Conservation (phyloP, 2,113 vertebrate genomes). For the Pseudorectes ferrugineus region DNA sequence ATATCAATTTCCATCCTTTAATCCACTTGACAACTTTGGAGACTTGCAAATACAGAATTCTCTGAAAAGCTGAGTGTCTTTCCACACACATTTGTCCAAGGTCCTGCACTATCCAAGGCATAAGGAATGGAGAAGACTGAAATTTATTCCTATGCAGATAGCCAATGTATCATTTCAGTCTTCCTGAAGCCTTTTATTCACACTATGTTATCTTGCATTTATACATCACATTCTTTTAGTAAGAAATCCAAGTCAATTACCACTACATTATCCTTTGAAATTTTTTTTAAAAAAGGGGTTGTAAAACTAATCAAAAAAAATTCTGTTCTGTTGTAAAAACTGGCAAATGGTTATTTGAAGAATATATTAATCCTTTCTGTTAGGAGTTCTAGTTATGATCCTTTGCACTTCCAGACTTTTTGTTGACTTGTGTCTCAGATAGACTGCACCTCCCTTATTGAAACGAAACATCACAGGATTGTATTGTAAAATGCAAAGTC, state of each 20-base stretch:
- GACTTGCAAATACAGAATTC: background rate
- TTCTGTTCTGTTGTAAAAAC: background rate
- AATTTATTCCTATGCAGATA: background rate
- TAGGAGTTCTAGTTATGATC: background rate
- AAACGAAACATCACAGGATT: background rate
- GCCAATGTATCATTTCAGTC: background rate
- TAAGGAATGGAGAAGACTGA: background rate
- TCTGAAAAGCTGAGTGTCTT: background rate
- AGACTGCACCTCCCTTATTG: background rate
- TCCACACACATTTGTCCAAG: background rate
- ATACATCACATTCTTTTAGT: background rate
- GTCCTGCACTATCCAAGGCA: background rate
- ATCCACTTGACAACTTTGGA: background rate
- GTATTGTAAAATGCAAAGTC: background rate
- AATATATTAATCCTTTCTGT: background rate
- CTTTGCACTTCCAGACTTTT: background rate
- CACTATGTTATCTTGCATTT: background rate
- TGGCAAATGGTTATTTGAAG: background rate
- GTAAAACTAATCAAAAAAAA: background rate
- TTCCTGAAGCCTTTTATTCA: background rate
- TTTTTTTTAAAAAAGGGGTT: accelerated
- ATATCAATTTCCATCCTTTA: background rate
- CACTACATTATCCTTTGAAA: background rate
- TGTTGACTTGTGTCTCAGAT: background rate
- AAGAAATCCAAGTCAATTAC: background rate